These are phyloP conservation scores for Elysia crispata DNA, from an alignment of 2,888 invertebrate genomes.

Conservation along the genomic window DNA sequence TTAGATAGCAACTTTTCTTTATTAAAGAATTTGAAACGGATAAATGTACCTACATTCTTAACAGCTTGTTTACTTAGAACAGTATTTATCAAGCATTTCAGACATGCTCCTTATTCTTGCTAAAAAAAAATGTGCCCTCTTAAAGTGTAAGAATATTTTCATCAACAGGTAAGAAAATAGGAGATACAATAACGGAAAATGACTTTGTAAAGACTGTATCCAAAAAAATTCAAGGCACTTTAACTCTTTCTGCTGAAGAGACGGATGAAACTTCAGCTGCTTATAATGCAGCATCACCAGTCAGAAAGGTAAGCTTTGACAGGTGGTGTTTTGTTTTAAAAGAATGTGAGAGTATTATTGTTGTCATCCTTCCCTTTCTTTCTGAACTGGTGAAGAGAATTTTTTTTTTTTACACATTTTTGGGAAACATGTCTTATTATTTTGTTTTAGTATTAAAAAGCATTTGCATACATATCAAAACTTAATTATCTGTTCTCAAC, in stretches of 20 bases:
- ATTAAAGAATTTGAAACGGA: too few relatives aligned
- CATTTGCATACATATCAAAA: too few relatives aligned
- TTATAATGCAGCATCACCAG: constrained; percentile 63
- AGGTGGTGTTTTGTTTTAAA: background rate
- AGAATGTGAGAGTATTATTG: too few relatives aligned
- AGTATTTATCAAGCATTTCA: background rate
- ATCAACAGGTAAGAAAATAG: constrained; percentile 65
- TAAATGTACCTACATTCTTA: background rate
- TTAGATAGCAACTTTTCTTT: too few relatives aligned
- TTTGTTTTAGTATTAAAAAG: too few relatives aligned
- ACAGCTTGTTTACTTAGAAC: background rate
- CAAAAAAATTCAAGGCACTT: constrained; percentile 70
- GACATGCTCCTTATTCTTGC: background rate
- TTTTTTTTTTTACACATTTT: too few relatives aligned
- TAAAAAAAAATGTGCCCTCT: background rate
- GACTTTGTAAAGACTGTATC: constrained; percentile 73
- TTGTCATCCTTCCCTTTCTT: too few relatives aligned
- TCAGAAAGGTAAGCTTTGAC: constrained; percentile 64
- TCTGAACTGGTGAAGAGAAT: too few relatives aligned
- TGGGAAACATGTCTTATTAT: too few relatives aligned
- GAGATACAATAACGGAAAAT: constrained; percentile 70
- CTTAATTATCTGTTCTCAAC: too few relatives aligned
- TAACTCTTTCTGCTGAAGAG: constrained; percentile 68
- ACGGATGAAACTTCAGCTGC: constrained; percentile 61
- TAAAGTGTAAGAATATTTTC: background rate